phyloP scores from a whole-genome alignment of 2,797 vertebrate species.

The Acipenser oxyrinchus region DNA sequence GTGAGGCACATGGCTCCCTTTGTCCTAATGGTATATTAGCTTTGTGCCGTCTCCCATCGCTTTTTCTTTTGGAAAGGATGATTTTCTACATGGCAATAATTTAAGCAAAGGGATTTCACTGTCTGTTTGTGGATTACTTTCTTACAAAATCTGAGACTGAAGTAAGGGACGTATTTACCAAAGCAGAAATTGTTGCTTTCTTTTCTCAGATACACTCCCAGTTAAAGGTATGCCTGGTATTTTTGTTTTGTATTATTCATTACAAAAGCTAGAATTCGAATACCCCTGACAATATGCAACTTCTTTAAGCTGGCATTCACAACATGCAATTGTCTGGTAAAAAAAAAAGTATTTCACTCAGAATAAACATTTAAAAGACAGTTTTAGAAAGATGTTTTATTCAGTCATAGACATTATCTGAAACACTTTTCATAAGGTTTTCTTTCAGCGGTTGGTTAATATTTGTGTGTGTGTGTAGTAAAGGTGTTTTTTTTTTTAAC shows the following conservation, averaged over 20 bases:
- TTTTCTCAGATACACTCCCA: conserved; percentile 38
- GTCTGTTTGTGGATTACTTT: conserved; percentile 58
- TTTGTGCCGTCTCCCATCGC: conserved; percentile 42
- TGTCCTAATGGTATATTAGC: conserved; percentile 69
- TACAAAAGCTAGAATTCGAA: too few relatives aligned
- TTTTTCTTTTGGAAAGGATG: conserved; percentile 45
- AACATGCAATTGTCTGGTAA: too few relatives aligned
- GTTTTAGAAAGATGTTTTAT: too few relatives aligned
- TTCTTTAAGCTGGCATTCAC: too few relatives aligned
- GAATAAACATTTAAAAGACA: too few relatives aligned
- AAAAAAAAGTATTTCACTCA: too few relatives aligned
- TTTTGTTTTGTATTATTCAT: neutral
- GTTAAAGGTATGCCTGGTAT: conserved; percentile 52
- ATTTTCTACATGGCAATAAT: conserved; percentile 48
- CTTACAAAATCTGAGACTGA: conserved; percentile 57
- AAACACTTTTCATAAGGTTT: too few relatives aligned
- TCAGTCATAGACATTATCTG: too few relatives aligned
- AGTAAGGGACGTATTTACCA: conserved; percentile 43
- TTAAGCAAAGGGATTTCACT: conserved; percentile 48
- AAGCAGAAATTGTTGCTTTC: conserved; percentile 48
- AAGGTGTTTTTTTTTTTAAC: too few relatives aligned
- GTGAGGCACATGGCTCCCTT: conserved; percentile 77
- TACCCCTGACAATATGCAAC: too few relatives aligned
- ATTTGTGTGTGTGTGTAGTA: too few relatives aligned
- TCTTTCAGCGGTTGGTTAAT: too few relatives aligned